Evolutionary conservation across 1,140 invertebrate genomes (phyloP), one percentile per base, ranked within the genome.

Genomic region (Solenopsis fugax): DNA sequence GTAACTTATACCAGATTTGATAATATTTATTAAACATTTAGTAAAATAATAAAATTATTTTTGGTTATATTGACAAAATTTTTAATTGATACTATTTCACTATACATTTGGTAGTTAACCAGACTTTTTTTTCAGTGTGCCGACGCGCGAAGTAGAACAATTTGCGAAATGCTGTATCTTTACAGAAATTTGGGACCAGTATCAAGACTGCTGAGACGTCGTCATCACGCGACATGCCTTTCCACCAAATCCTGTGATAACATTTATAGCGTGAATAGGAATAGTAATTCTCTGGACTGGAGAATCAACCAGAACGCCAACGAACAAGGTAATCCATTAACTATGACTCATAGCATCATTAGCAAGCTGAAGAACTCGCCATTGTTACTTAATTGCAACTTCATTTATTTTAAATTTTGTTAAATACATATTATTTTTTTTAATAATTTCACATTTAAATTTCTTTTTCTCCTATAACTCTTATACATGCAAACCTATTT

Each of bases 241-340:
- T 92, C 94, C 62, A 95, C 95, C 7, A 95, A 95, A 94, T 95
- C 95, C 92, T 95, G 95, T 95, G 95, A 95, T 95, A 95, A 95
- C 90, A 95, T 95, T 93, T 95, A 95, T 94, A 95, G 88, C 87
- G 93, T 95, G 85, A 93, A 95, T 93, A 95, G 92, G 94, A 94
- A 89, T 92, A 94, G 92, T 75, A 92, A 87, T 88, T 94, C 94
- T 52, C 92, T 93, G 78, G 93, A 94, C 52, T 95, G 94, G 94
- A 93, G 93, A 85, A 88, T 92, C 48, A 91, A 88, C 52, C 91
- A 92, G 24, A 86, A 80, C 65, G 81, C 87, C 75, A 91, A 92
- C 24, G 92, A 94, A 21, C 89, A 93, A 93, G 93, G 95, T 94
- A 88, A 56, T 50, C n/a, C 21, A 84, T 52, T 82, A 62, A 24